Evolutionary conservation across 2,113 vertebrate species (phyloP).

Genomic region (Oophaga pumilio): DNA sequence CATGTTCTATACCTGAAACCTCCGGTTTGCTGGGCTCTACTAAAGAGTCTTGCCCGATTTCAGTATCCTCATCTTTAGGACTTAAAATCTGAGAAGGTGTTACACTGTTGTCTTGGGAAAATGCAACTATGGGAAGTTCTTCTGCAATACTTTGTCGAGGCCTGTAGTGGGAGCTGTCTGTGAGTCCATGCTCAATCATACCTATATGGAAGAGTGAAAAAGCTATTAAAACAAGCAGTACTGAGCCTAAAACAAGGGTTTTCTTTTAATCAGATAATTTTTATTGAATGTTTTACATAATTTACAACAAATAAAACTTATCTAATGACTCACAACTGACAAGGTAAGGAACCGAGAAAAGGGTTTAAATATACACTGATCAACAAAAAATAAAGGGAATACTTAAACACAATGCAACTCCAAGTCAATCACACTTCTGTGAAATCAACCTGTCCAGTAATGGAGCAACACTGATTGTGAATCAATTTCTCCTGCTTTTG

Average conservation of each 20-base stretch:
- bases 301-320: too few relatives aligned
- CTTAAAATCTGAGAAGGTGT: slow-evolving; percentile 68
- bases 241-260: not conserved
- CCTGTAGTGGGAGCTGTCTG: slow-evolving; percentile 89
- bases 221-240: slow-evolving; percentile 50
- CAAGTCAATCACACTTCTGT: too few relatives aligned
- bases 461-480: too few relatives aligned
- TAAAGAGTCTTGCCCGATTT: slow-evolving; percentile 55
- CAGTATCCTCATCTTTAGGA: slow-evolving; percentile 58
- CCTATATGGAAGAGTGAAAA: slow-evolving; percentile 69
- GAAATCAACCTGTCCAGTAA: too few relatives aligned
- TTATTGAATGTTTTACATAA: too few relatives aligned
- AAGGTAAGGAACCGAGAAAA: too few relatives aligned
- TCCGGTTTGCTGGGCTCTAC: slow-evolving; percentile 55
- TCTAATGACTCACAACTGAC: too few relatives aligned
- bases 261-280: too few relatives aligned
- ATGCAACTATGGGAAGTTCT: slow-evolving; percentile 65
- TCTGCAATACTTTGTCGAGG: slow-evolving; percentile 86
- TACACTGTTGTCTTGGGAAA: slow-evolving; percentile 68
- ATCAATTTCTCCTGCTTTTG: too few relatives aligned
- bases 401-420: too few relatives aligned
- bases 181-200: slow-evolving; percentile 94
- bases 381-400: too few relatives aligned
- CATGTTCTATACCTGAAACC: slow-evolving; percentile 53
- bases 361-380: too few relatives aligned